phyloP scores from a whole-genome alignment of 2,797 vertebrate genomes.

The Avahi laniger region DNA sequence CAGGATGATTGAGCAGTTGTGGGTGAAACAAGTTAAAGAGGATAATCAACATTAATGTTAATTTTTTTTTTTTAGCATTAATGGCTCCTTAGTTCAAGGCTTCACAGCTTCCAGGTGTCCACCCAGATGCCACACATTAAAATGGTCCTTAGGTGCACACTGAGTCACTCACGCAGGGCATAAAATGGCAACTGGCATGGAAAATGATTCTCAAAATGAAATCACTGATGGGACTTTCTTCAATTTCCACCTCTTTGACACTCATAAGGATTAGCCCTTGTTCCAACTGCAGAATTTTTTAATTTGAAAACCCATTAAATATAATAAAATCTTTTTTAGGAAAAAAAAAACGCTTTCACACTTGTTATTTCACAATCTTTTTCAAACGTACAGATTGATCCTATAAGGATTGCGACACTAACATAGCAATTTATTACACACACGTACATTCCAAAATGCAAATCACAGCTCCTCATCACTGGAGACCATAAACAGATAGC shows the following conservation, averaged over 20 bases:
- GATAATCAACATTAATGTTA: constrained; percentile 76
- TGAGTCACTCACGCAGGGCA: constrained; percentile 59
- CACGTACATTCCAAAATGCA: neutral
- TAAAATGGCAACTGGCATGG: constrained; percentile 42
- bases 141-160: constrained; percentile 61
- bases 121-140: constrained; percentile 78
- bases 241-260: constrained; percentile 39
- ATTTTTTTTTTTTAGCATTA: constrained; percentile 70
- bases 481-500: neutral
- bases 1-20: constrained; percentile 72
- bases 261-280: neutral
- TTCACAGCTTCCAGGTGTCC: constrained; percentile 74
- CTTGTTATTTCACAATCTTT: neutral
- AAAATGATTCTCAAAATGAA: constrained; percentile 58
- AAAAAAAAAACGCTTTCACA: neutral
- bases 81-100: constrained; percentile 67
- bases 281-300: neutral
- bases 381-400: neutral
- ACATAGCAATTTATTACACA: neutral
- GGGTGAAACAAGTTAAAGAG: constrained; percentile 73
- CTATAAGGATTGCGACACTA: neutral
- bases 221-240: constrained; percentile 14
- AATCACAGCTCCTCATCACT: neutral
- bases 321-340: neutral
- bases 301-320: neutral